Evolutionary conservation across 2,888 invertebrate genomes (phyloP).

Genomic region (Amblyjoppa fuscipennis): DNA sequence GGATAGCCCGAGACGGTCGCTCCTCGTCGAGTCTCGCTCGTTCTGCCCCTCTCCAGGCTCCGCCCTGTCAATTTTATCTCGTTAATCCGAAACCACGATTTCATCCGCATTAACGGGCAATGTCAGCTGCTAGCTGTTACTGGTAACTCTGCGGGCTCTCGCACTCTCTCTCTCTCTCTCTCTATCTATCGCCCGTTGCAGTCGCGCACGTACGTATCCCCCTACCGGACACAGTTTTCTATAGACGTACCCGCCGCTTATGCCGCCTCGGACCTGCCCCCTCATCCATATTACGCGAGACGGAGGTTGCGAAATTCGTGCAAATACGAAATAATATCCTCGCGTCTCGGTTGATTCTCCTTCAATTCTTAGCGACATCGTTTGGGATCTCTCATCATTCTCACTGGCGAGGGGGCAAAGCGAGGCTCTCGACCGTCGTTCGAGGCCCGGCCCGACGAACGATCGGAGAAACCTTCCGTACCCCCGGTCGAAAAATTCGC

Average conservation of each 20-base stretch:
- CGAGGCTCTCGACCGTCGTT: background rate
- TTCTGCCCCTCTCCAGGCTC: slow-evolving; percentile 71
- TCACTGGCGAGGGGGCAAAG: background rate
- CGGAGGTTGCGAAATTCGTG: slow-evolving; percentile 58
- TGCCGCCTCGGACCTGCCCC: background rate
- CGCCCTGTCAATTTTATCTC: slow-evolving; percentile 77
- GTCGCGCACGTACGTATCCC: background rate
- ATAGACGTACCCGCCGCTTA: background rate
- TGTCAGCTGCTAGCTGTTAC: slow-evolving; percentile 70
- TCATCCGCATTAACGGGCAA: slow-evolving; percentile 74
- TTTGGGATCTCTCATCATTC: background rate
- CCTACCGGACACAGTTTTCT: background rate
- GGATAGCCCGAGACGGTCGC: slow-evolving; percentile 34
- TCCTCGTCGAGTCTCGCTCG: slow-evolving; percentile 26
- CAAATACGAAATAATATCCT: slow-evolving; percentile 35
- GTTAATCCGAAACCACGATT: slow-evolving; percentile 75
- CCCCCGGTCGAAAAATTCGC: too few relatives aligned
- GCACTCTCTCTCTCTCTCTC: background rate
- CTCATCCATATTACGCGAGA: background rate
- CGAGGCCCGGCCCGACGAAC: background rate
- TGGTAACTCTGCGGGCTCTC: slow-evolving; percentile 47
- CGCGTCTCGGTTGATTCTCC: slow-evolving; percentile 28
- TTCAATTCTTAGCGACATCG: background rate
- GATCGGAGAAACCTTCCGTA: too few relatives aligned
- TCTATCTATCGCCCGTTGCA: background rate